phyloP scores from a whole-genome alignment of 2,113 vertebrate genomes.

The Cichladusa arquata region DNA sequence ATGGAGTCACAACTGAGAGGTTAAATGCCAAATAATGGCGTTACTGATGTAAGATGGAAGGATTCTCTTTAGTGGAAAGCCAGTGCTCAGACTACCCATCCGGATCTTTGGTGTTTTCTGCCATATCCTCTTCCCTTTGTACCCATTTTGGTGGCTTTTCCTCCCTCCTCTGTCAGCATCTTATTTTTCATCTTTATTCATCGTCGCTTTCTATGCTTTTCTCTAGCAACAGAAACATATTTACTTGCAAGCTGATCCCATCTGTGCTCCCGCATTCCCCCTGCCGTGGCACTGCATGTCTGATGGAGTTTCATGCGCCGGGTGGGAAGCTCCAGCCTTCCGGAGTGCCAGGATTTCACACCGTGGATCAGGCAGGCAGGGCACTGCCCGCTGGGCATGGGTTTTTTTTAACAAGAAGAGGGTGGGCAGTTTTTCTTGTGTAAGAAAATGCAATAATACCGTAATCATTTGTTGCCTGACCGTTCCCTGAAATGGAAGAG shows the following conservation, averaged over 20 bases:
- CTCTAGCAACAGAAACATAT: constrained; percentile 49
- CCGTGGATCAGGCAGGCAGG: neutral
- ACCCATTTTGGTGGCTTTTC: neutral
- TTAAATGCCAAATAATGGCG: neutral
- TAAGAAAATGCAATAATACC: neutral
- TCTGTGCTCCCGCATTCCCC: constrained; percentile 49
- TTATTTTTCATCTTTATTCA: constrained; percentile 28
- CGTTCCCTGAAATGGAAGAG: neutral
- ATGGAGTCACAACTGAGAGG: neutral
- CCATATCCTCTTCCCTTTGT: neutral
- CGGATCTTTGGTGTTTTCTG: neutral
- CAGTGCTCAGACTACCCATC: neutral
- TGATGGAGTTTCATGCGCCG: neutral
- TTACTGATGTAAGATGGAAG: neutral
- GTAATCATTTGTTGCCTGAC: neutral
- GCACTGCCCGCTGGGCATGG: neutral
- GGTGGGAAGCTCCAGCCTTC: constrained; percentile 1
- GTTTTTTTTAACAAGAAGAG: neutral
- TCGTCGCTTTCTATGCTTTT: neutral
- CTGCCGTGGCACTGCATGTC: constrained; percentile 24
- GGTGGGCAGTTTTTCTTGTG: neutral
- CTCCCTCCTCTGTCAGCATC: neutral
- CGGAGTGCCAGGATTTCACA: constrained; percentile 9
- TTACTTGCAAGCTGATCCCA: constrained; percentile 58
- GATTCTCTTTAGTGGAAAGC: neutral